Evolutionary conservation across 2,113 vertebrate genomes (phyloP).

Genomic region (Dendrocopos noguchii): DNA sequence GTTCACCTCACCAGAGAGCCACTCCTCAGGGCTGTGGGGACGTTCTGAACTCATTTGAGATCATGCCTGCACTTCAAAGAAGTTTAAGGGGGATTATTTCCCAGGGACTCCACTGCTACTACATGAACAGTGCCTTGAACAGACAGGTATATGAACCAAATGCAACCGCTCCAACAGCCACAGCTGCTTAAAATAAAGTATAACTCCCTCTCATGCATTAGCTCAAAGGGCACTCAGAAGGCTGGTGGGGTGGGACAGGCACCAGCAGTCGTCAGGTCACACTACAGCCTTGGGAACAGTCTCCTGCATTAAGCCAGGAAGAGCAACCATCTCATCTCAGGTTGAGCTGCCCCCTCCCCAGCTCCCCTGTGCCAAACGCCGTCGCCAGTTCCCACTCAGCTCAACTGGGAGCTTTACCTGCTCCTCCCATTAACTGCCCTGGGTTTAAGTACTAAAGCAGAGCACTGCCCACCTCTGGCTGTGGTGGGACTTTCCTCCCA

Average conservation of each 20-base stretch:
- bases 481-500: neutral
- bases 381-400: neutral
- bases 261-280: neutral
- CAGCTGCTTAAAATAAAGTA: neutral
- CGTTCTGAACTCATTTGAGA: neutral
- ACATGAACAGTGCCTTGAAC: neutral
- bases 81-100: neutral
- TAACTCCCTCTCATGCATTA: neutral
- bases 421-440: neutral
- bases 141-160: neutral
- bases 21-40: neutral
- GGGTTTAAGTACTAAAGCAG: neutral
- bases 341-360: neutral
- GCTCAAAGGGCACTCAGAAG: neutral
- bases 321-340: neutral
- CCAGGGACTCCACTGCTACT: neutral
- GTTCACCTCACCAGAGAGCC: neutral
- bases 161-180: neutral
- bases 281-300: neutral
- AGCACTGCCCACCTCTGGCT: neutral
- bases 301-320: neutral
- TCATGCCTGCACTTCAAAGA: neutral
- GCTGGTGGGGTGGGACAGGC: neutral
- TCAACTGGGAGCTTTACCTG: neutral
- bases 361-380: fast-evolving